Evolutionary conservation across 2,888 invertebrate species (phyloP), one percentile per base, ranked within the genome.

Genomic region (Caenorhabditis imperialis): DNA sequence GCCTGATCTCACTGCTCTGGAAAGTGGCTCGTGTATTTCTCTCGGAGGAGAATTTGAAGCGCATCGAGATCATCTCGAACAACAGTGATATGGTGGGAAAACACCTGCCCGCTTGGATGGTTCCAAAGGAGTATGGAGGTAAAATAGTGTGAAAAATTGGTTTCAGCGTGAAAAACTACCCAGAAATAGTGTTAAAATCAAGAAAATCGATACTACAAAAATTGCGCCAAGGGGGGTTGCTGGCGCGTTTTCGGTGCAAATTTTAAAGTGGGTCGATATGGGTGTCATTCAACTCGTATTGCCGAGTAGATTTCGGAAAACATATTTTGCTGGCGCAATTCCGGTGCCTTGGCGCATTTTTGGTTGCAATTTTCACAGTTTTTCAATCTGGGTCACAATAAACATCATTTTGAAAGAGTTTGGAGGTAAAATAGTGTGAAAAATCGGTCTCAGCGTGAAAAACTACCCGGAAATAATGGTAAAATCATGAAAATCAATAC

Each of bases 71-170:
- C 18, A 63, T 78, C 20, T 51, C 61, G 8, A 61, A 76, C 33
- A 70, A 62, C 1, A 57, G 72, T 5, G 81, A 81, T 33, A 53
- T 81, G 18, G 44, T 63, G 2, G 38, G 48, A 5, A 79, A 79
- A 44, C 75, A 77, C 47, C 53, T 82, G 37, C 82, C 82, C 3
- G 51, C 57, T 25, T 77, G 74, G 69, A 45, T 81, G 25, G 78
- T 81, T 10, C 82, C 82, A 2, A 75, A 79, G 23, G 82, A 81
- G 18, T 82, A 75, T 60, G 82, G 81, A 77, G 82, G 82, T 65
- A n/a, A 38, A 51, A n/a, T n/a, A n/a, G n/a, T n/a, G n/a, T n/a
- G n/a, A 16, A 50, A 38, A 48, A 14, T 12, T 55, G 18, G 35
- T n/a, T 2, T 25, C 18, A 16, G 3, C 3, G 22, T 2, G 22